phyloP scores from a whole-genome alignment of 2,888 invertebrate genomes.

The Tanypteryx hageni region DNA sequence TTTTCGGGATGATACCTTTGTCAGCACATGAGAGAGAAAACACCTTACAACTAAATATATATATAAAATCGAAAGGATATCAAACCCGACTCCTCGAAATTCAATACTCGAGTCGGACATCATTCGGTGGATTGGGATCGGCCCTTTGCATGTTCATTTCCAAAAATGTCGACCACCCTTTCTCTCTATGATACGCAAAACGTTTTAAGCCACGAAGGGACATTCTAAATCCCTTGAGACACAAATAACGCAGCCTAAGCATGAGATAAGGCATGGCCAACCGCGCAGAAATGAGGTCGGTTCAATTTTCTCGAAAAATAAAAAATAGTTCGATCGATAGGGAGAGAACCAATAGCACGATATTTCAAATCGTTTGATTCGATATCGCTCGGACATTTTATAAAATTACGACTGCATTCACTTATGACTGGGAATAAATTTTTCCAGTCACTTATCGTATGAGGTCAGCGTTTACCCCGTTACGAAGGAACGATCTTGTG shows the following conservation, averaged over 20 bases:
- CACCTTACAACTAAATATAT: no score
- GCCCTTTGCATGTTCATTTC: background rate
- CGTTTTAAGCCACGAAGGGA: conserved; percentile 6
- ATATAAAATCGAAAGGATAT: no score
- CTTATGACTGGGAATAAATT: background rate
- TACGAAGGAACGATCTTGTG: no score
- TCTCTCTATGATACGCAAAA: background rate
- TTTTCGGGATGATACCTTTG: no score
- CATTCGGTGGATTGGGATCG: no score
- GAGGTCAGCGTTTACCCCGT: background rate
- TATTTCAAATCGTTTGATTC: background rate
- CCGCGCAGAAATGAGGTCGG: conserved; percentile 11
- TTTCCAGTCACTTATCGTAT: background rate
- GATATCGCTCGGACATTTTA: background rate
- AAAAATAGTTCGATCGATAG: background rate
- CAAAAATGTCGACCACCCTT: conserved; percentile 24
- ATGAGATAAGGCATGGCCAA: conserved; percentile 16
- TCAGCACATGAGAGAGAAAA: no score
- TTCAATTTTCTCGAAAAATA: conserved; percentile 17
- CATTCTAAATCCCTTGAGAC: background rate
- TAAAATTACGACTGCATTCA: background rate
- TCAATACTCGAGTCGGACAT: no score
- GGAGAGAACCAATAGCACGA: background rate
- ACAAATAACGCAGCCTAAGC: conserved; percentile 28
- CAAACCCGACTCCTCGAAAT: no score